A percentile compares a stretch with the other conserved stretches of the same genome.
Evolutionary conservation across 1,140 invertebrate genomes (phyloP).

Genomic region (Centruroides sculpturatus): DNA sequence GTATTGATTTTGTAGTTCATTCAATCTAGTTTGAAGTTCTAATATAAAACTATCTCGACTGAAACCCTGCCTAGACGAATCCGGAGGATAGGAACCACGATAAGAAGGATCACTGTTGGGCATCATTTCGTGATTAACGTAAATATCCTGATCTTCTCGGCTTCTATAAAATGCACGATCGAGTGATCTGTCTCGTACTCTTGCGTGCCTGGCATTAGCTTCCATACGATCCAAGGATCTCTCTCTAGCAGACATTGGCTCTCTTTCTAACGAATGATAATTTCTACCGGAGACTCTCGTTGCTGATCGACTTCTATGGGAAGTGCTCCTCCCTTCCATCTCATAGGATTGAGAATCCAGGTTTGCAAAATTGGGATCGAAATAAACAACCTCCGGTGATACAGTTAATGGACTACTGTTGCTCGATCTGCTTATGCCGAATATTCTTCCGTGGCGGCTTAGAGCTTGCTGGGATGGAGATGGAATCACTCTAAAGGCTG

Average conservation of each 20-base stretch:
- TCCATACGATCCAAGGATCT: conserved; percentile 54
- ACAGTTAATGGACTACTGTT: conserved; percentile 19
- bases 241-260: conserved; percentile 41
- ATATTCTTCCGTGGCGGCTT: conserved; percentile 2
- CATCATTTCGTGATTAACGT: background rate
- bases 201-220: conserved; percentile 19
- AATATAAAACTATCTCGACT: conserved; percentile 40
- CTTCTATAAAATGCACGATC: background rate
- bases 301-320: conserved; percentile 33
- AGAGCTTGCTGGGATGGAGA: conserved; percentile 2
- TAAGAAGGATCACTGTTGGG: background rate
- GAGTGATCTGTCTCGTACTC: conserved; percentile 47
- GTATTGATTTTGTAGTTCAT: conserved; percentile 84
- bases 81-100: no score
- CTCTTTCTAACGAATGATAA: background rate
- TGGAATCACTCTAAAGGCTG: conserved; percentile 7
- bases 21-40: conserved; percentile 86
- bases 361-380: conserved; percentile 10
- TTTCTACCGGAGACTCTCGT: conserved; percentile 1
- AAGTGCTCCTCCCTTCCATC: conserved; percentile 47
- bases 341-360: conserved; percentile 35
- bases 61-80: conserved; percentile 6
- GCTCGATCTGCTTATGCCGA: conserved; percentile 16
- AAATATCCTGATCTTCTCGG: background rate
- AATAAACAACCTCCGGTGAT: conserved; percentile 7